Conservation (phyloP, 2,797 vertebrate species). For the Botia kubotai region DNA sequence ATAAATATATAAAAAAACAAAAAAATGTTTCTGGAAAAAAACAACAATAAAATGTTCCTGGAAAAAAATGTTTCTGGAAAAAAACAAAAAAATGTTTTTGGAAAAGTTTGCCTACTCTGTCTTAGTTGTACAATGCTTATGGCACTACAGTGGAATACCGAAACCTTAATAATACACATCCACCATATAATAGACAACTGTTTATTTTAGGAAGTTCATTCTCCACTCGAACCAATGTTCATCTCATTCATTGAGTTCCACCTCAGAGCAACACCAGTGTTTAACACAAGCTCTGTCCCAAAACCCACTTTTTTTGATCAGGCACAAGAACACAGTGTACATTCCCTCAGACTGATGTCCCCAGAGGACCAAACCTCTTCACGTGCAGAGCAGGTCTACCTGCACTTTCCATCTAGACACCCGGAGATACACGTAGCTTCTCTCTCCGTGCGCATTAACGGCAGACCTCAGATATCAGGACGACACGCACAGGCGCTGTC, state of each 20-base stretch:
- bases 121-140: constrained; percentile 67
- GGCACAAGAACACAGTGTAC: constrained; percentile 26
- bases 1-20: no score
- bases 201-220: constrained; percentile 46
- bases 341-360: constrained; percentile 24
- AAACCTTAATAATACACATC: constrained; percentile 56
- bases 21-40: no score
- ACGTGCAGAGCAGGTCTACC: constrained; percentile 71
- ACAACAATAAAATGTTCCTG: no score
- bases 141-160: constrained; percentile 46
- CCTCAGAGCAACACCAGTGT: background rate
- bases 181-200: constrained; percentile 61
- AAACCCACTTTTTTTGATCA: constrained; percentile 50
- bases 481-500: constrained; percentile 53
- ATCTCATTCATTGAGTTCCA: constrained; percentile 17
- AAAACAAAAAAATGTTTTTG: no score
- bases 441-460: constrained; percentile 81
- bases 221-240: constrained; percentile 3
- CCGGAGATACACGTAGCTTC: constrained; percentile 80
- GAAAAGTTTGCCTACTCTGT: constrained; percentile 1
- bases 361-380: constrained; percentile 53
- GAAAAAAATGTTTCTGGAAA: no score
- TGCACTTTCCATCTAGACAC: constrained; percentile 52
- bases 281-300: constrained; percentile 69
- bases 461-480: constrained; percentile 65